Evolutionary conservation across 2,113 vertebrate species (phyloP), one percentile per base, ranked within the genome.

Genomic region (Desmodus rotundus): DNA sequence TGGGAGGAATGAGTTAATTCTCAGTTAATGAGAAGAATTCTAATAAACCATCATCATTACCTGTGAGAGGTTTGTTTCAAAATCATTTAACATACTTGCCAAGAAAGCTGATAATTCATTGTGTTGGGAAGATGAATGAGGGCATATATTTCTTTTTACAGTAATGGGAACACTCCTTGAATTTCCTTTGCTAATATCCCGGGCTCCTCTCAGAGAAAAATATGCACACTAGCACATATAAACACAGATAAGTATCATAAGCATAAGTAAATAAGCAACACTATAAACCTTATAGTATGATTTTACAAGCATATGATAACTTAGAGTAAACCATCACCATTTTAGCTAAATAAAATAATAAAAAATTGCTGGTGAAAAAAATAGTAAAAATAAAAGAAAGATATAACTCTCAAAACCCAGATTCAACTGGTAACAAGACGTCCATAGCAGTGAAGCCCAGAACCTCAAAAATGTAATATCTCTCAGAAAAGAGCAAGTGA

Each of bases 41-140:
- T 82, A 94, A 67, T 41, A 77, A 9, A 87, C n/a, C 52, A 74
- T 61, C 63, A 54, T 86, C 38, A 89, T 93, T 96, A 81, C 14
- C 67, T 81, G 11, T 87, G 82, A 91, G 90, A 80, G 12, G 50
- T 94, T 97, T 93, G 67, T 89, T 97, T 97, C 65, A 96, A 94
- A 98, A 93, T 96, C 85, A 96, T 95, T 97, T 86, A 95, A 84
- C 7, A 74, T 54, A 10, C n/a, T 26, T 96, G 80, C 85, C 97
- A 86, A 76, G 88, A 96, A 94, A 96, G 94, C 56, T 91, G 56
- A 86, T 92, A 96, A 96, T 81, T 67, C 28, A 3, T 63, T 31
- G 16, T 94, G 20, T 77, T 93, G 73, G 24, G 19, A 97, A 97
- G 50, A 92, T 96, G 90, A 91, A 88, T 93, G 54, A 45, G 74